phyloP scores from a whole-genome alignment of 2,113 vertebrate genomes.

The Brienomyrus longianalis region DNA sequence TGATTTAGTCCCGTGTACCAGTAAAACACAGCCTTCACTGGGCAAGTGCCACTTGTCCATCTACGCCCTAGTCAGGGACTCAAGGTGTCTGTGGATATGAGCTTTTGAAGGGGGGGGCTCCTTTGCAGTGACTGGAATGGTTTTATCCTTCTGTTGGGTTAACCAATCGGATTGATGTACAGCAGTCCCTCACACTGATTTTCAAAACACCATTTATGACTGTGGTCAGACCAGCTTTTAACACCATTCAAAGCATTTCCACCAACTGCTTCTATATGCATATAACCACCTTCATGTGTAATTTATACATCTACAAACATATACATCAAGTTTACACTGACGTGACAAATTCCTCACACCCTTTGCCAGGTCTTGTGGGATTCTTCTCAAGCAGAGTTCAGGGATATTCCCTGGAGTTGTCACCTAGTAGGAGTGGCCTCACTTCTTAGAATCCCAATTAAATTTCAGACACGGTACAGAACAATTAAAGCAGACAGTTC shows the following conservation, averaged over 20 bases:
- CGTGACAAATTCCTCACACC: background rate
- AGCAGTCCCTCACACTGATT: background rate
- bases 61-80: background rate
- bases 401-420: background rate
- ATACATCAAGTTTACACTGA: background rate
- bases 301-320: background rate
- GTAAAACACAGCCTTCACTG: background rate
- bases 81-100: background rate
- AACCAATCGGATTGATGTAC: background rate
- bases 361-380: background rate
- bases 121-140: background rate
- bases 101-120: background rate
- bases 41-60: background rate
- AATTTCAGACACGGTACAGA: background rate
- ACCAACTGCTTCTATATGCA: background rate
- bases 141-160: background rate
- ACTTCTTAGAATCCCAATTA: background rate
- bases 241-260: background rate
- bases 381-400: background rate
- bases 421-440: background rate
- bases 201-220: background rate
- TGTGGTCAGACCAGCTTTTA: background rate
- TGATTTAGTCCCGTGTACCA: background rate
- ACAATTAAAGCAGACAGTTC: background rate
- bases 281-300: background rate